A percentile compares a stretch with the other conserved stretches of the same genome.
phyloP scores from a whole-genome alignment of 35 echinoderm and acorn worm genomes.

The Apostichopus parvimensis region DNA sequence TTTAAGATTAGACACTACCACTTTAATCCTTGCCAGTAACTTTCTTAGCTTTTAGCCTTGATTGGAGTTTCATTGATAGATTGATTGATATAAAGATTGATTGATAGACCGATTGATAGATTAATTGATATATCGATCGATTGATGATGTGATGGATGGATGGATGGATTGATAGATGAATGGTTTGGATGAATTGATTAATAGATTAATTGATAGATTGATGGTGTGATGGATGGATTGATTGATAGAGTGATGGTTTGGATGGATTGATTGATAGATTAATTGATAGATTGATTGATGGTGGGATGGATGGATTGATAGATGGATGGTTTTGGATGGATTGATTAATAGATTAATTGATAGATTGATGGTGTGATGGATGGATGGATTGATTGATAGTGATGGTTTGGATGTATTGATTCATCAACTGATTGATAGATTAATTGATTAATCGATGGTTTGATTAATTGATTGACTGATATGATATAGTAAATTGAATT shows the following conservation, averaged over 20 bases:
- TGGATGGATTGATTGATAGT: neutral
- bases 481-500: neutral
- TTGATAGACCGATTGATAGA: neutral
- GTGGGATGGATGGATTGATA: neutral
- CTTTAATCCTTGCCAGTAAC: conserved; percentile 26
- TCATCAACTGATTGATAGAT: too few species aligned
- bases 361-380: neutral
- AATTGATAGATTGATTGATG: neutral
- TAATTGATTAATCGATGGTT: neutral
- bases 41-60: conserved; percentile 15
- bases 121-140: neutral
- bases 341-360: neutral
- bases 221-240: too few species aligned
- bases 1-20: neutral
- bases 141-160: neutral
- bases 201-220: neutral
- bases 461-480: neutral
- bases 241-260: too few species aligned
- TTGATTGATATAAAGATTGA: neutral
- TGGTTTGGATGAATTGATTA: neutral
- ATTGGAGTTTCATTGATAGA: neutral
- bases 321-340: neutral
- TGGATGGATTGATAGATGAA: neutral
- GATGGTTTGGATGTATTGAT: neutral
- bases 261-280: neutral